These are phyloP conservation scores for Sepioteuthis lessoniana DNA, from an alignment of 2,888 invertebrate genomes.

Conservation along the genomic window DNA sequence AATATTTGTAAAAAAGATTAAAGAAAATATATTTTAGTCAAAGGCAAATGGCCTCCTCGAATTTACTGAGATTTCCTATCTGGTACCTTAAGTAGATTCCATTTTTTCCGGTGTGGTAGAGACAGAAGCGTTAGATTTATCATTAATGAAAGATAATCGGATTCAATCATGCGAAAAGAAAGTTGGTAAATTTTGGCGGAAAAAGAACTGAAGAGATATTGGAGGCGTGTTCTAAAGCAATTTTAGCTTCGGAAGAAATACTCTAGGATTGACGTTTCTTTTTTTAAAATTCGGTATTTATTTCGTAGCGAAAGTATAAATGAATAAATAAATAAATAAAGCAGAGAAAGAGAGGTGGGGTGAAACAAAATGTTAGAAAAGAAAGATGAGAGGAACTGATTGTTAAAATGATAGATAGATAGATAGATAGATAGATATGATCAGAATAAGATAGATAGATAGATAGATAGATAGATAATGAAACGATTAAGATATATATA, in stretches of 20 bases:
- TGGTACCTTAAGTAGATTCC: not conserved
- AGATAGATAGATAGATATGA: too few relatives aligned
- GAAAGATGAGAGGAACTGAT: too few relatives aligned
- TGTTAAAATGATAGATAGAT: too few relatives aligned
- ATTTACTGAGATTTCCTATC: not conserved
- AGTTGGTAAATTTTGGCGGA: not conserved
- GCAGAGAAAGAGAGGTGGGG: not conserved
- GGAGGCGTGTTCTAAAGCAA: not conserved
- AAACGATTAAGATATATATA: too few relatives aligned
- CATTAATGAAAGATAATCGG: not conserved
- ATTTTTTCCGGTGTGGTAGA: not conserved
- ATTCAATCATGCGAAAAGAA: not conserved
- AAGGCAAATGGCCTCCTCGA: too few relatives aligned
- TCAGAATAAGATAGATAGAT: too few relatives aligned
- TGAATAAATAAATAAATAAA: too few relatives aligned
- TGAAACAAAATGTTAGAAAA: too few relatives aligned
- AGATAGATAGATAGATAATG: too few relatives aligned
- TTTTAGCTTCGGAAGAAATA: too few relatives aligned
- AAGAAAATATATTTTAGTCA: too few relatives aligned
- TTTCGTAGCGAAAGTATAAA: not conserved
- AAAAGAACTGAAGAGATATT: not conserved
- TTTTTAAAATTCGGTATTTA: not conserved
- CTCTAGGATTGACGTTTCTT: not conserved
- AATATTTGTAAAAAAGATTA: too few relatives aligned
- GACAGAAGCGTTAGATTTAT: not conserved